Base-by-base conservation (phyloP, 2,888 invertebrate genomes). In the Leucophenga maculata region DNA sequence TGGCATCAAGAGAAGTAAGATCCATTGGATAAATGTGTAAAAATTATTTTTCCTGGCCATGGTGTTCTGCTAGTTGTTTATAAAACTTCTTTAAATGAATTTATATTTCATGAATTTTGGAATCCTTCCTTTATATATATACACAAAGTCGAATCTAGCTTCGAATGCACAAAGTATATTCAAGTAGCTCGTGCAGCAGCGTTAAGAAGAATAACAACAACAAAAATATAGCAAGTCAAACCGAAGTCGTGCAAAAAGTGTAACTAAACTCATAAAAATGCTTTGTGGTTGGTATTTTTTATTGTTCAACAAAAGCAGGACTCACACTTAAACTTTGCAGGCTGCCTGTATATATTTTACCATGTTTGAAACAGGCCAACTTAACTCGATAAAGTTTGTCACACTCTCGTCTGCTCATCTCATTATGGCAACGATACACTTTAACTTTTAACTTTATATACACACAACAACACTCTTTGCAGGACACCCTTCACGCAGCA, bases 221-320 rank as follows among this genome's bases (percentile, higher is more conserved):
- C 50, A 71, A 71, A 67, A 70, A 70, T 6, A 48, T 1, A 66
- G 67, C 74, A 62, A 62, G 18, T 14, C 16, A 62, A 62, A 20
- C 16, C 13, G 3, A 46, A 26, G 60, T 32, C 11, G 16, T n/a
- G 48, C 16, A 48, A 65, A 26, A 50, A 31, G n/a, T 18, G 14
- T 32, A 22, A 71, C 71, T 72, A 79, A 77, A 69, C 81, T 78
- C 77, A 82, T 84, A 78, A 78, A 84, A 84, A 77, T 83, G 78
- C 79, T 79, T 82, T 84, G 83, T 80, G 84, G 79, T 78, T 80
- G 74, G 67, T 67, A 72, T 78, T 78, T 79, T 79, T 80, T 79
- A 76, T 76, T 74, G 72, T 67, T 62, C 71, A 72, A 70, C 72
- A 71, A 74, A 74, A 72, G 26, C 26, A 55, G 2, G 3, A 55